Evolutionary conservation across 2,888 invertebrate species (phyloP).

Genomic region (Folsomia manolachei): DNA sequence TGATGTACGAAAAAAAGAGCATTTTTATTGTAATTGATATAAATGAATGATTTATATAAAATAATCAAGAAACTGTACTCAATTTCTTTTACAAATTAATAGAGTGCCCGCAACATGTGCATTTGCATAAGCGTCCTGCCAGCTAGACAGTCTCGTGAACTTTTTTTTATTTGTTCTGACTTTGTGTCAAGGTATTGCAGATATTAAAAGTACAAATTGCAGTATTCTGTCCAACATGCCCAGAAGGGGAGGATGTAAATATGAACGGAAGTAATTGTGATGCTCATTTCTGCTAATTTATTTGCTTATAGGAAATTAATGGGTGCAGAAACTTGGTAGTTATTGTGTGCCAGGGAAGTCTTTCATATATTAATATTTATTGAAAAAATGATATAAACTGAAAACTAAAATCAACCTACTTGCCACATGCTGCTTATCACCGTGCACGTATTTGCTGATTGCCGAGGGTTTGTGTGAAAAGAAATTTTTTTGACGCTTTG

Average conservation of each 20-base stretch:
- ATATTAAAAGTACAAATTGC: not conserved
- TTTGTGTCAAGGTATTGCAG: not conserved
- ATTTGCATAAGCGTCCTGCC: no score
- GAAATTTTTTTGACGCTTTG: not conserved
- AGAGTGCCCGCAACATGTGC: no score
- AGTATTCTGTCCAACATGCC: not conserved
- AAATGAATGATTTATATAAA: not conserved
- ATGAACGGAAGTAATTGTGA: conserved; percentile 11
- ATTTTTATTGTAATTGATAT: not conserved
- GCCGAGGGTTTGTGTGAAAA: not conserved
- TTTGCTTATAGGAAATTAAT: conserved; percentile 8
- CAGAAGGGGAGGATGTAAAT: not conserved
- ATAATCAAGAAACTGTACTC: not conserved
- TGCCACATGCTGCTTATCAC: not conserved
- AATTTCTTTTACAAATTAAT: no score
- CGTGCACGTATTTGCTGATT: no score
- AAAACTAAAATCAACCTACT: not conserved
- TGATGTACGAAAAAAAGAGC: not conserved
- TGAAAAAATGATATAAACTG: not conserved
- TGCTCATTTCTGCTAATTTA: conserved; percentile 16
- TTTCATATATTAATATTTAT: not conserved
- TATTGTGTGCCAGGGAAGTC: no score
- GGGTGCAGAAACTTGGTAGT: no score
- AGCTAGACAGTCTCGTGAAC: not conserved
- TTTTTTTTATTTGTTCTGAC: not conserved